phyloP scores from a whole-genome alignment of 2,113 vertebrate genomes.

The Spizaetus ornatus region DNA sequence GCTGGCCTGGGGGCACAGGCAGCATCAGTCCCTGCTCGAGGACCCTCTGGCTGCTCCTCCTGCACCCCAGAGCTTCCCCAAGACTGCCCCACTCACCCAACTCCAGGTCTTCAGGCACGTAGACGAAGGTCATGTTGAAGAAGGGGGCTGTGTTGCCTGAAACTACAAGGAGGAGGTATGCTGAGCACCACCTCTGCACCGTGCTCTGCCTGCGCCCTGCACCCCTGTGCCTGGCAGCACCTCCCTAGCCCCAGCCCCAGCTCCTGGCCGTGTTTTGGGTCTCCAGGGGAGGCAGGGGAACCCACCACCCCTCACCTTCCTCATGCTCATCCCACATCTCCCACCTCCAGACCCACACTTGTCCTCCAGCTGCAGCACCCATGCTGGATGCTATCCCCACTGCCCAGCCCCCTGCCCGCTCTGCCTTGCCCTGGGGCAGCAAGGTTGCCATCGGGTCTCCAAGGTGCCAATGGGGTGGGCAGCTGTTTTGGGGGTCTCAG shows the following conservation, averaged over 20 bases:
- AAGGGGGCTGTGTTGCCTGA: conserved; percentile 37
- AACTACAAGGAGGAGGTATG: neutral
- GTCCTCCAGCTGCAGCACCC: neutral
- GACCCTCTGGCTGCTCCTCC: fast-evolving
- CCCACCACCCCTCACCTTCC: neutral
- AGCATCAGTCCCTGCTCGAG: fast-evolving
- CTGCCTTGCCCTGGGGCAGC: neutral
- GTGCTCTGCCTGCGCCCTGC: neutral
- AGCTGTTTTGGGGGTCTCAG: neutral
- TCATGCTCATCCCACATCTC: neutral
- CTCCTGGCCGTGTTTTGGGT: neutral
- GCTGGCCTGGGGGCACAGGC: neutral
- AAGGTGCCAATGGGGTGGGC: neutral
- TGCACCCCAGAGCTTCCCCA: fast-evolving
- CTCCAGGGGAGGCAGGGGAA: neutral
- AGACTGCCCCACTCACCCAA: neutral
- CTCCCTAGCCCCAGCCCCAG: neutral
- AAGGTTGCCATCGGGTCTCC: neutral
- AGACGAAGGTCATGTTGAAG: neutral
- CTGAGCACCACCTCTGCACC: neutral
- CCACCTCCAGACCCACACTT: fast-evolving
- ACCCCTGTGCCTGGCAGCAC: fast-evolving
- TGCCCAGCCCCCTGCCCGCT: neutral
- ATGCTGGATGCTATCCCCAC: neutral
- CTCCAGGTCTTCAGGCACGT: conserved; percentile 1